These are phyloP conservation scores for Brienomyrus brachyistius DNA, from an alignment of 2,113 vertebrate genomes.

Conservation along the genomic window DNA sequence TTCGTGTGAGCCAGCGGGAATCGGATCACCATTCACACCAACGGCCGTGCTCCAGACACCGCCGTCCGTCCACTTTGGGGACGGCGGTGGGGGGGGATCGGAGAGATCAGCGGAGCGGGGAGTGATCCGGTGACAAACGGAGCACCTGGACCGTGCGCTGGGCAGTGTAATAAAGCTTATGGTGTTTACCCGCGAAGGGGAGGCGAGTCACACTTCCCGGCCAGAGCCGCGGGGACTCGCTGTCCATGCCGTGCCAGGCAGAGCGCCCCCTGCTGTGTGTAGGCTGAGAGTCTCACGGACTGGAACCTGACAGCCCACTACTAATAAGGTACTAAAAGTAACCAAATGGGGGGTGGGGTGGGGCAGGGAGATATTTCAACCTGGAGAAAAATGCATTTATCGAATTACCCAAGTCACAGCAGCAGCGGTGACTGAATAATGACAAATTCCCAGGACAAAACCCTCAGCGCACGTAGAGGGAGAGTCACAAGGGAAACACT, in stretches of 20 bases:
- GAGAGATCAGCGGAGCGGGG: slow-evolving; percentile 29
- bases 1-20: background rate
- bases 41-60: background rate
- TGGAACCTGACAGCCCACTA: slow-evolving; percentile 39
- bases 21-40: background rate
- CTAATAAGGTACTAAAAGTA: slow-evolving; percentile 33
- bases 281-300: slow-evolving; percentile 7
- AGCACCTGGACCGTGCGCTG: slow-evolving; percentile 35
- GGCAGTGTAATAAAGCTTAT: slow-evolving; percentile 53
- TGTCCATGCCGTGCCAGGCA: slow-evolving; percentile 31
- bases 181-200: slow-evolving; percentile 54
- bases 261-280: slow-evolving; percentile 23
- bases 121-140: slow-evolving; percentile 33
- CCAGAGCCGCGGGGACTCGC: slow-evolving; percentile 28
- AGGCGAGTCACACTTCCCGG: slow-evolving; percentile 53
- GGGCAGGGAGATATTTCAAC: background rate
- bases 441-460: background rate
- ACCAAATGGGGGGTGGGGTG: slow-evolving; percentile 8
- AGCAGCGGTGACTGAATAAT: background rate
- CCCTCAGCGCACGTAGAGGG: background rate
- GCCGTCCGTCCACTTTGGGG: too few relatives aligned
- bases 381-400: slow-evolving; percentile 24
- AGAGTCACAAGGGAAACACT: background rate
- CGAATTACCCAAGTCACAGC: background rate
- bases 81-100: background rate